Evolutionary conservation across 1,140 invertebrate species (phyloP), one percentile per base, ranked within the genome.

Genomic region (Carposina sasakii): DNA sequence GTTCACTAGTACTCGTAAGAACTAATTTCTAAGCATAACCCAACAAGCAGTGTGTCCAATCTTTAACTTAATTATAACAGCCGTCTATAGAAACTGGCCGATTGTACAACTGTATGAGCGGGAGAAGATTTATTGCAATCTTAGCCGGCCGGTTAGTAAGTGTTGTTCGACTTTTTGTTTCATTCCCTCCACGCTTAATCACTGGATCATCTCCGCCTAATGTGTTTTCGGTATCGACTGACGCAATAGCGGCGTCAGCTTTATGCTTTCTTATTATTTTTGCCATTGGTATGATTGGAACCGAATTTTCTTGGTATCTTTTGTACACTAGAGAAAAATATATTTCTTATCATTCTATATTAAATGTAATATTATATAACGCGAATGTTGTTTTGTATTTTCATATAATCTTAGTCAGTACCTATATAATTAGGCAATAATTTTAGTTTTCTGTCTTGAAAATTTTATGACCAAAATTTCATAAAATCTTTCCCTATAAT

Each of bases 61-160:
- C 59, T 71, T 71, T 70, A 71, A 76, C 74, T 79, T 81, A 81
- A 83, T 83, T 81, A 79, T 81, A 83, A 79, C 72, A 71, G 68
- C 76, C 76, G 71, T 71, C 71, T 73, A 71, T 73, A 74, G 63
- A 50, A 60, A 63, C 51, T 62, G 61, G 61, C 61, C 63, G 63
- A 71, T 71, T 71, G 71, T 77, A 70, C 64, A 68, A 67, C 54
- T 71, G 67, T 60, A 60, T 54, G 46, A 52, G 60, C 59, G 49
- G 48, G 49, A 50, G 46, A 74, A 79, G 76, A 83, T 81, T 83
- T 83, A 82, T 82, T 67, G 67, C 69, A 52, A 76, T 74, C 71
- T 71, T 66, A 57, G 64, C 67, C 67, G 69, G 53, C 69, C 67
- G 68, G 63, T 75, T 73, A 69, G 76, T 78, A 70, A 73, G 67